Percentiles rank a stretch among this genome's conserved stretches.
Evolutionary conservation across 2,113 vertebrate species (phyloP).

Genomic region (Otocyon megalotis): DNA sequence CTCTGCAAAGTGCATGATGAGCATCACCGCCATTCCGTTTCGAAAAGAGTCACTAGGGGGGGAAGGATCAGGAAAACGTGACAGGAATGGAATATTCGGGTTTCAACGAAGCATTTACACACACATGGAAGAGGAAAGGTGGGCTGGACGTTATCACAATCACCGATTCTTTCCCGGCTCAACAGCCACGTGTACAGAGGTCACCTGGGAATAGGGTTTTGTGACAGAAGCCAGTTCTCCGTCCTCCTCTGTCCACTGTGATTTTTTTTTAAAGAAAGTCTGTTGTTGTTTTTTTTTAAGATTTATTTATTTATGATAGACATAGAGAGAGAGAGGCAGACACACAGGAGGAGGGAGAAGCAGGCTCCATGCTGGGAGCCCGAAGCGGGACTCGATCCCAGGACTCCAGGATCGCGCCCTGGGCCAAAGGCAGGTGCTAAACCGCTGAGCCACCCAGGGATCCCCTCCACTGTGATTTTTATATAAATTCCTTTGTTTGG

Average conservation of each 20-base stretch:
- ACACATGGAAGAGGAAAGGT: not conserved
- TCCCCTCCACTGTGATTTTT: not conserved
- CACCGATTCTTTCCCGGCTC: not conserved
- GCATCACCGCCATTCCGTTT: not conserved
- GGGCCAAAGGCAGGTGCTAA: too few relatives aligned
- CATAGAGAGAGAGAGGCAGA: too few relatives aligned
- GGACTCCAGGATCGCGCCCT: too few relatives aligned
- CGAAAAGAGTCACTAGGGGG: not conserved
- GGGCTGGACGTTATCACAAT: not conserved
- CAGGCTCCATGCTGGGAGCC: too few relatives aligned
- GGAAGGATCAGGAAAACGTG: not conserved
- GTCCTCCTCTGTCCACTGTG: not conserved
- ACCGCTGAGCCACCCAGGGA: too few relatives aligned
- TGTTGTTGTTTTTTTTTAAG: too few relatives aligned
- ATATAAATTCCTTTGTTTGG: not conserved
- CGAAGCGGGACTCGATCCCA: too few relatives aligned
- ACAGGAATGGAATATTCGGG: not conserved
- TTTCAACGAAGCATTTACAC: not conserved
- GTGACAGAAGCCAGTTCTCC: not conserved
- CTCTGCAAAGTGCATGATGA: not conserved
- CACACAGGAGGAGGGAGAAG: too few relatives aligned
- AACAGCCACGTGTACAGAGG: accelerated
- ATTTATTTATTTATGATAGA: too few relatives aligned
- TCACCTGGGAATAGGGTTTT: not conserved
- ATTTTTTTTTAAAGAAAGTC: not conserved